Conservation (phyloP, 2,888 invertebrate species). For the Idaea aversata region DNA sequence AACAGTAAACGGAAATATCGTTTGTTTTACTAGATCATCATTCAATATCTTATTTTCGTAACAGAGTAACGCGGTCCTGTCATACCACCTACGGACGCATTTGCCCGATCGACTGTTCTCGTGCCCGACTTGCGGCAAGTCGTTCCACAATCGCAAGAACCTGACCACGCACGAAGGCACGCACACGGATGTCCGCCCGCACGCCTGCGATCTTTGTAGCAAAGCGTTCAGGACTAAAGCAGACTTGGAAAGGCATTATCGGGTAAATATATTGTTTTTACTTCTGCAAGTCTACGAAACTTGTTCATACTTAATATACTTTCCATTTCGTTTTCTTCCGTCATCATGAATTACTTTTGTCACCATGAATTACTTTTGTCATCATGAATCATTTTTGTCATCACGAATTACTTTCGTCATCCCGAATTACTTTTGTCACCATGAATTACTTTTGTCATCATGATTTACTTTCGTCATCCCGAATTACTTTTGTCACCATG, state of each 20-base stretch:
- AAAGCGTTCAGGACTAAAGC: slow-evolving; percentile 70
- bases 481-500: too few relatives aligned
- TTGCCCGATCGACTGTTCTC: slow-evolving; percentile 53
- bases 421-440: too few relatives aligned
- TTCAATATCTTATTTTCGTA: not conserved
- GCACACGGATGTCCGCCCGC: slow-evolving; percentile 63
- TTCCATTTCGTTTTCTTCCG: too few relatives aligned
- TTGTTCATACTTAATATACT: too few relatives aligned
- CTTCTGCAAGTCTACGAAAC: not conserved
- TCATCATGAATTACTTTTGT: too few relatives aligned
- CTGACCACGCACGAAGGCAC: slow-evolving; percentile 65
- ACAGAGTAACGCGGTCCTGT: slow-evolving; percentile 65
- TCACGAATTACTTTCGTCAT: too few relatives aligned
- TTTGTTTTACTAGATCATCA: not conserved
- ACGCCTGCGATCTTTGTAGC: slow-evolving; percentile 57
- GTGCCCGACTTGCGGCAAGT: slow-evolving; percentile 59
- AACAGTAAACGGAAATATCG: slow-evolving; percentile 1
- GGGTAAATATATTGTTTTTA: slow-evolving; percentile 38
- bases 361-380: too few relatives aligned
- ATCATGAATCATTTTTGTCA: too few relatives aligned
- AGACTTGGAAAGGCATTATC: slow-evolving; percentile 59
- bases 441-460: too few relatives aligned
- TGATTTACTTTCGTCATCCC: too few relatives aligned
- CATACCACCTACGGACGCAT: slow-evolving; percentile 69
- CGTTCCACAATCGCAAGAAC: slow-evolving; percentile 66